Base-by-base conservation (phyloP, 2,797 vertebrate genomes). In the Dipus sagitta region DNA sequence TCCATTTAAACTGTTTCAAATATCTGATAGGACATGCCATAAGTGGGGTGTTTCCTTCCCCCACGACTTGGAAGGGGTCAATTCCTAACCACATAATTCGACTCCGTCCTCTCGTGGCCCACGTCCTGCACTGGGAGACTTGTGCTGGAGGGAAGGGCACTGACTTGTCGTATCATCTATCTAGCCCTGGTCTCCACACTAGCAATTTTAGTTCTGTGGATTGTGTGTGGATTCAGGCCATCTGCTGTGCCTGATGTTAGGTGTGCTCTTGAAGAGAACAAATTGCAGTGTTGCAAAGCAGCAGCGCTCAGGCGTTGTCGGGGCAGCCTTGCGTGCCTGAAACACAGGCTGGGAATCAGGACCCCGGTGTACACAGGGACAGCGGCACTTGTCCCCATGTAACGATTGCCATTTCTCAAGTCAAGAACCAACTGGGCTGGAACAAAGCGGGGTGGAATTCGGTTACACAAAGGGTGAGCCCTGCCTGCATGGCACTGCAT, bases 21-120 rank as follows among this genome's bases (percentile, higher is more conserved):
- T 96, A 92, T 93, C 86, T 26, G 26, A 58, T 34, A 54, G 79
- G 95, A 89, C 62, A 32, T 21, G 47, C 54, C 78, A 28, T 6
- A 92, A 92, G 67, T 23, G 64, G 65, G 62, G 92, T 65, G 77
- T 96, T 77, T 91, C 54, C 76, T 52, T 78, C 54, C 81, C 81
- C 54, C 8, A 14, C 77, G 77, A 78, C 70, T 89, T 0, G 28
- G 62, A 62, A 67, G 77, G 58, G 34, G 91, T 72, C 76, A 92
- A 84, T 90, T 84, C 72, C 90, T 87, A 92, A 67, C 21, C 38
- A 0, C 13, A 24, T 77, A 78, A 93, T 91, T 93, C 52, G 30
- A 38, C 71, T 72, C 68, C 86, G 94, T 95, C 92, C 94, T 91
- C 58, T 62, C 70, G 81, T 74, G 81, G 89, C 92, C 94, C 78